Base-by-base conservation (phyloP, 2,888 invertebrate species). In the Pollenia angustigena region DNA sequence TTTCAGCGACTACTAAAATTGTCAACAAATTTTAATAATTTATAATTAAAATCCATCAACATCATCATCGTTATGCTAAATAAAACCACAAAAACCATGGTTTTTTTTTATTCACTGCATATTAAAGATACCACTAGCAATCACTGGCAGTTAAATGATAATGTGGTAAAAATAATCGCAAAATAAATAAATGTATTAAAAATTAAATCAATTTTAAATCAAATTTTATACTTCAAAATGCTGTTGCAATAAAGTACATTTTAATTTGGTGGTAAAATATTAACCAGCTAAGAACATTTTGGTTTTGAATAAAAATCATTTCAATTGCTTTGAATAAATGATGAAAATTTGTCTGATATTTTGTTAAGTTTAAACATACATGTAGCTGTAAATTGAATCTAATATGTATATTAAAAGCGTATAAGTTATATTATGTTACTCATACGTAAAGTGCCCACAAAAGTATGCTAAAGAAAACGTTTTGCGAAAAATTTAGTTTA, bases 11-110 rank as follows among this genome's bases (percentile, higher is more conserved):
- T 48, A 12, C n/a, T 10, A 46, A 75, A 83, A 71, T 83, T 86
- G 83, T 87, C 90, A 90, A 89, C 89, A 90, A 90, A 89, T 88
- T 88, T 72, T 90, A 89, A 90, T 90, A 90, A 88, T 90, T 90
- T 88, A 90, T 89, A 89, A 90, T 90, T 89, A 89, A 90, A 90
- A 90, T 89, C 76, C 81, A 85, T 66, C 76, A 85, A 85, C 32
- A 32, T 23, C 23, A 23, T 23, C 23, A 23, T 32, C 89, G 89
- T 85, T 88, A 44, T 79, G 66, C 50, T 60, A 80, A 75, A 69
- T 80, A 52, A 79, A 90, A 89, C 90, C 88, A 83, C 90, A 88
- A 87, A 72, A 71, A 79, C 56, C 50, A 52, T 32, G 6, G 32
- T 0, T 66, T 74, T 81, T 75, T 48, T 40, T 58, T 56, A 56